These are phyloP conservation scores for Caenorhabditis brenneri DNA, from an alignment of 1,140 invertebrate species.

Conservation along the genomic window DNA sequence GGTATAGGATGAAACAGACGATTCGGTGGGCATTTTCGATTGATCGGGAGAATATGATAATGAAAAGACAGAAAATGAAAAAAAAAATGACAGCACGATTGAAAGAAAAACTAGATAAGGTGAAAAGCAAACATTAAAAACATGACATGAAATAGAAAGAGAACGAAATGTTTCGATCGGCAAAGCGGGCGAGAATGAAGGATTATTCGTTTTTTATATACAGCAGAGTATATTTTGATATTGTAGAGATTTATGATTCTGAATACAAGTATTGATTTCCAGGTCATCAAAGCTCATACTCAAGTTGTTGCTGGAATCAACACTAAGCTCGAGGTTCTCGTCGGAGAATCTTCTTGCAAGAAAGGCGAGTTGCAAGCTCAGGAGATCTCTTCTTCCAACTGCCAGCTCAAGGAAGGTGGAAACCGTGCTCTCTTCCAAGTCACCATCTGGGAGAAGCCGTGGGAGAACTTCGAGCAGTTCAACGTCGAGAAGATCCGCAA, in stretches of 20 bases:
- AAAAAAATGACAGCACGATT: not conserved
- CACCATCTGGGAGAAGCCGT: conserved; percentile 54
- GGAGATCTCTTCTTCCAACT: conserved; percentile 33
- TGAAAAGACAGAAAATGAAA: not conserved
- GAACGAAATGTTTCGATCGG: not conserved
- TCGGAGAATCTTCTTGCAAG: conserved; percentile 38
- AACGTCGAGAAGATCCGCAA: conserved; percentile 47
- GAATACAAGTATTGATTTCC: not conserved
- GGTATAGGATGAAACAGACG: not conserved
- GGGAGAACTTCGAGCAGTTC: conserved; percentile 57
- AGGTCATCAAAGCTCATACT: conserved; percentile 45
- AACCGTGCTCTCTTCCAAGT: conserved; percentile 46
- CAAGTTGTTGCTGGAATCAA: conserved; percentile 52
- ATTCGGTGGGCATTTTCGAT: not conserved
- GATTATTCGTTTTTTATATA: not conserved
- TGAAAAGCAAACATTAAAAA: conserved; percentile 9
- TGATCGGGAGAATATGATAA: not conserved
- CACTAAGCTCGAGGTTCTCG: conserved; percentile 47
- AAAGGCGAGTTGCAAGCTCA: conserved; percentile 37
- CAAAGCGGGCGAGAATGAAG: not conserved
- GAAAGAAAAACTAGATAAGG: not conserved
- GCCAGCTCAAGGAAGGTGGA: conserved; percentile 31
- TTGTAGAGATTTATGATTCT: too few relatives aligned
- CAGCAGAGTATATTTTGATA: too few relatives aligned
- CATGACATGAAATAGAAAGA: not conserved